Evolutionary conservation across 2,113 vertebrate genomes (phyloP), one percentile per base, ranked within the genome.

Genomic region (Triplophysa dalaica): DNA sequence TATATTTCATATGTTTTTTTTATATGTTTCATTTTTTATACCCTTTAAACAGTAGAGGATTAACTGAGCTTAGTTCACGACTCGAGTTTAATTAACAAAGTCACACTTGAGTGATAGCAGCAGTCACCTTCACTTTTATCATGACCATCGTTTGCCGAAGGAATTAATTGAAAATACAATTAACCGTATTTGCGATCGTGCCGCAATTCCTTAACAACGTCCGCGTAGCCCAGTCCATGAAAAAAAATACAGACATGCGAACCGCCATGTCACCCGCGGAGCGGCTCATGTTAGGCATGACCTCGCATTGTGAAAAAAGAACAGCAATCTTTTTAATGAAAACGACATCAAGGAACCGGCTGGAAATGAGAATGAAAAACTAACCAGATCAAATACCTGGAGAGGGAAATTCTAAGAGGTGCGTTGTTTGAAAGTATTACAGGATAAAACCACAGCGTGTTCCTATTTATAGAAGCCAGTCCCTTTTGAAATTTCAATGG

Each of bases 101-200:
- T 62, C 74, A 41, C 66, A 56, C 64, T 67, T 41, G 67, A 79
- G 63, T 63, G 61, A 66, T 67, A 81, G 48, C 70, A 79, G 66
- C 69, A 80, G 77, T 78, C 68, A 78, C 75, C 60, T 73, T 50
- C 69, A 67, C 63, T 56, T 84, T 79, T 80, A 79, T 77, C 73
- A 74, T 77, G 38, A 61, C 62, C 45, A 66, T 80, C 82, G 70
- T 63, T 77, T 80, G 82, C 69, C 60, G 48, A 70, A 84, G n/a
- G 70, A 86, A 84, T 82, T 84, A 80, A 86, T 80, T 82, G 73
- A 80, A 82, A 84, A 82, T 77, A 75, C 69, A 74, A 77, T 86
- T 78, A 85, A 78, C 58, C 14, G 67, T 65, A 64, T 63, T 76
- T 66, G 77, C 65, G 79, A 72, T 26, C 82, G 81, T 56, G 60